Percentiles rank a stretch among this genome's conserved stretches.
Evolutionary conservation across 2,797 vertebrate species (phyloP).

Genomic region (Dermochelys coriacea): DNA sequence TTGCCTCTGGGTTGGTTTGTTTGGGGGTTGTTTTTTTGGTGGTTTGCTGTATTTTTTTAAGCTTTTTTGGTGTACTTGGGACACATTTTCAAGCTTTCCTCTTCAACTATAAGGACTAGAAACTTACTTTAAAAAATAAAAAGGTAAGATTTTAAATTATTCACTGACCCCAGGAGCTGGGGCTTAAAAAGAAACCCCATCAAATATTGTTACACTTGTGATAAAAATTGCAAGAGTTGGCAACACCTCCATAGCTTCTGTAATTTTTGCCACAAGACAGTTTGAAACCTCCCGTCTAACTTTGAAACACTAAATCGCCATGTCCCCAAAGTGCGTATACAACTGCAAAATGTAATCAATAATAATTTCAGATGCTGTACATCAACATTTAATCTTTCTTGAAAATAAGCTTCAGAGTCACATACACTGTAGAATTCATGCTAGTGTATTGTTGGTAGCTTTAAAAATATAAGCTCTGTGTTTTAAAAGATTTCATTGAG

Average conservation of each 20-base stretch:
- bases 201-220: background rate
- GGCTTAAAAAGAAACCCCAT: slow-evolving; percentile 1
- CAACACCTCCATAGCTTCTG: background rate
- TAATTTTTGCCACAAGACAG: background rate
- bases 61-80: background rate
- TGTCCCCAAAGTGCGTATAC: background rate
- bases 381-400: slow-evolving; percentile 59
- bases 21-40: background rate
- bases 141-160: background rate
- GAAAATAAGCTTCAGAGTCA: slow-evolving; percentile 54
- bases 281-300: slow-evolving; percentile 16
- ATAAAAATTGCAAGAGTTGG: slow-evolving; percentile 30
- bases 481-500: slow-evolving; percentile 73
- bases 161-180: accelerated
- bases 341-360: slow-evolving; percentile 44
- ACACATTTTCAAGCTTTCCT: background rate
- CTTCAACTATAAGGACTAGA: background rate
- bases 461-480: slow-evolving; percentile 72
- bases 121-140: background rate
- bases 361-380: slow-evolving; percentile 37
- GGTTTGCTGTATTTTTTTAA: background rate
- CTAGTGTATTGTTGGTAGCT: slow-evolving; percentile 41
- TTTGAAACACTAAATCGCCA: slow-evolving; percentile 17
- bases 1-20: background rate
- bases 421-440: slow-evolving; percentile 34